phyloP scores from a whole-genome alignment of 2,113 vertebrate genomes.

The Triplophysa rosa region DNA sequence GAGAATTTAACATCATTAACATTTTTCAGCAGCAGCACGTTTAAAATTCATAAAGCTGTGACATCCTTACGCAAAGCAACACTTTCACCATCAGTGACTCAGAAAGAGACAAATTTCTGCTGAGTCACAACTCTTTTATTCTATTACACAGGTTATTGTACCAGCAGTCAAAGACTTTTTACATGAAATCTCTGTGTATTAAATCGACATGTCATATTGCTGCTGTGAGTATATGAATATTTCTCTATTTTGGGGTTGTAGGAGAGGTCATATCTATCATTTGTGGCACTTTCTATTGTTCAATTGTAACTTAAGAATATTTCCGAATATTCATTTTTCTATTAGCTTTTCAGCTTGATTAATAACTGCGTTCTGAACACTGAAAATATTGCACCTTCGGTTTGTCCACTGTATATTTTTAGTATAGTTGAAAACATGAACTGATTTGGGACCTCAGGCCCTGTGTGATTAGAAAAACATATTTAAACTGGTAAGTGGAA shows the following conservation, averaged over 20 bases:
- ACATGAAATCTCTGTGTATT: background rate
- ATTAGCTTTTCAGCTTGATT: constrained; percentile 2
- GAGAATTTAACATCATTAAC: too few species aligned
- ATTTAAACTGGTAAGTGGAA: constrained; percentile 4
- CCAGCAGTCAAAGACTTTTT: background rate
- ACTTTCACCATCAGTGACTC: background rate
- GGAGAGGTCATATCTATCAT: background rate
- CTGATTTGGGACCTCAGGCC: constrained; percentile 10
- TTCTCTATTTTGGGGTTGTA: background rate
- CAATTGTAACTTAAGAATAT: background rate
- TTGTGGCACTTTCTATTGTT: constrained; percentile 4
- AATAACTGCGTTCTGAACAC: background rate
- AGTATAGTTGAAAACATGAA: background rate
- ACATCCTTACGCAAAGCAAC: background rate
- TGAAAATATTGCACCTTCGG: background rate
- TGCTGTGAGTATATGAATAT: background rate
- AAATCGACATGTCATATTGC: background rate
- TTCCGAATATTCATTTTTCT: background rate
- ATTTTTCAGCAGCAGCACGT: too few species aligned
- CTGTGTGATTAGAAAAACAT: background rate
- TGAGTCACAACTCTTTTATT: constrained; percentile 10
- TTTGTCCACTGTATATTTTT: background rate
- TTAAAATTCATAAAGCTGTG: too few species aligned
- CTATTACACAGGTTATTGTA: background rate
- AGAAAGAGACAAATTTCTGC: constrained; percentile 6